These are phyloP conservation scores for Cephus cinctus DNA, from an alignment of 1,140 invertebrate species.

Conservation along the genomic window DNA sequence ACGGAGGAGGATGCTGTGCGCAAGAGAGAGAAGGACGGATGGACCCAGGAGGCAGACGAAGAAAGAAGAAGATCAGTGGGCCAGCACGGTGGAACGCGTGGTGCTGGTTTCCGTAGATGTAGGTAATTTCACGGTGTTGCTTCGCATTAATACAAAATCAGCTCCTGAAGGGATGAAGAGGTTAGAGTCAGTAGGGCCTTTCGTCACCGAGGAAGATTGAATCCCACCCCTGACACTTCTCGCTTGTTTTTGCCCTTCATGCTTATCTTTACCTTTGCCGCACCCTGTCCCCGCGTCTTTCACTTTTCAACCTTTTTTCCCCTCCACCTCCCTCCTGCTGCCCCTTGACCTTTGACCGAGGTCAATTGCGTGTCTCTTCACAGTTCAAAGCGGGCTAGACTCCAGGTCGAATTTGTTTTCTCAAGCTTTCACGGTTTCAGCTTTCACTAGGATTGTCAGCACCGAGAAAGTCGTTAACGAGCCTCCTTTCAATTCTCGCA, in stretches of 20 bases:
- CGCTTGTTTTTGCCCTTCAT: no score
- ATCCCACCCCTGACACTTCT: no score
- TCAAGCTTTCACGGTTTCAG: neutral
- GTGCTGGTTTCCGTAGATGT: constrained; percentile 6
- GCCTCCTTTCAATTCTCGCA: no score
- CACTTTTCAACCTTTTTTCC: neutral
- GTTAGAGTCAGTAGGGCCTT: constrained; percentile 19
- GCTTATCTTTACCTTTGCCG: constrained; percentile 5
- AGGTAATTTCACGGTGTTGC: constrained; percentile 48
- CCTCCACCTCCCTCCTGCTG: neutral
- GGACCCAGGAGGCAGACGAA: constrained; percentile 20
- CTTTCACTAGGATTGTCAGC: no score
- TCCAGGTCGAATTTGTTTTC: neutral
- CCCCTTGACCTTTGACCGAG: no score
- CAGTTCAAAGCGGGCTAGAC: no score
- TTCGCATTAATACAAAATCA: constrained; percentile 39
- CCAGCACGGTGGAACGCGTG: no score
- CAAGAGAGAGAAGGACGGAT: no score
- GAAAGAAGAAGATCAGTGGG: neutral
- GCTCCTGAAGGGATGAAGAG: constrained; percentile 13
- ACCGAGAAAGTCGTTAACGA: no score
- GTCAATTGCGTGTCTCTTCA: no score
- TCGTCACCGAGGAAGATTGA: constrained; percentile 27
- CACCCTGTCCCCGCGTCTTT: no score
- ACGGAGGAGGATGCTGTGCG: no score